Evolutionary conservation across 2,113 vertebrate genomes (phyloP).

Genomic region (Perca flavescens): DNA sequence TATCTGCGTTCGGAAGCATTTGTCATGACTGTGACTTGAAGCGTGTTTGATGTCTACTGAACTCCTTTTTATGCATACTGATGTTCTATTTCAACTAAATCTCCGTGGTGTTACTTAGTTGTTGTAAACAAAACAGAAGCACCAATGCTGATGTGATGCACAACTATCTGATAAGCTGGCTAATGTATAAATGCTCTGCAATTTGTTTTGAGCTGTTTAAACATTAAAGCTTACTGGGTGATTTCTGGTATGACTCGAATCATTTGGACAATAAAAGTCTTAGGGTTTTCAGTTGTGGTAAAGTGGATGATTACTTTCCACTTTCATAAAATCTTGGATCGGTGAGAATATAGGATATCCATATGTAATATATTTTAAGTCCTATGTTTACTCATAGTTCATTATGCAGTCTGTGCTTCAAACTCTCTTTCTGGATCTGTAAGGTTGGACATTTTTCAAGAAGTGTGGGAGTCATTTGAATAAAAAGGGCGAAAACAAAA

Average conservation of each 20-base stretch:
- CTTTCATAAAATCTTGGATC: constrained; percentile 1
- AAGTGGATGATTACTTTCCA: constrained; percentile 12
- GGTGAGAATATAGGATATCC: constrained; percentile 10
- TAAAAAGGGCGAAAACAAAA: constrained; percentile 39
- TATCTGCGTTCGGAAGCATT: constrained; percentile 48
- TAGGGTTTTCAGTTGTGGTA: constrained; percentile 6
- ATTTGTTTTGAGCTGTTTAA: constrained; percentile 33
- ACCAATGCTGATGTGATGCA: constrained; percentile 40
- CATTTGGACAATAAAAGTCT: constrained; percentile 42
- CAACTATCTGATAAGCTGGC: constrained; percentile 45
- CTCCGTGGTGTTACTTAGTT: constrained; percentile 36
- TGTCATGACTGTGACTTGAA: constrained; percentile 44
- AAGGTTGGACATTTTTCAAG: constrained; percentile 6
- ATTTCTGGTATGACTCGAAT: constrained; percentile 34
- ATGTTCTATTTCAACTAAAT: constrained; percentile 54
- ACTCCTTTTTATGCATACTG: constrained; percentile 43
- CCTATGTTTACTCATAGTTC: constrained; percentile 63
- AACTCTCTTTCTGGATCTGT: not conserved
- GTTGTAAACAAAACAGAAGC: constrained; percentile 54
- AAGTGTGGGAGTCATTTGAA: constrained; percentile 47
- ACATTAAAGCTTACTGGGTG: constrained; percentile 21
- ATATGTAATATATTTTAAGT: constrained; percentile 31
- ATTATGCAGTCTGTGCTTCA: constrained; percentile 13
- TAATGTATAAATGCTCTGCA: constrained; percentile 33
- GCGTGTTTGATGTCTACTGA: constrained; percentile 45